A percentile compares a stretch with the other conserved stretches of the same genome.
These are phyloP conservation scores for Ceratosolen fusciceps DNA, from an alignment of 1,140 invertebrate species.

Conservation along the genomic window DNA sequence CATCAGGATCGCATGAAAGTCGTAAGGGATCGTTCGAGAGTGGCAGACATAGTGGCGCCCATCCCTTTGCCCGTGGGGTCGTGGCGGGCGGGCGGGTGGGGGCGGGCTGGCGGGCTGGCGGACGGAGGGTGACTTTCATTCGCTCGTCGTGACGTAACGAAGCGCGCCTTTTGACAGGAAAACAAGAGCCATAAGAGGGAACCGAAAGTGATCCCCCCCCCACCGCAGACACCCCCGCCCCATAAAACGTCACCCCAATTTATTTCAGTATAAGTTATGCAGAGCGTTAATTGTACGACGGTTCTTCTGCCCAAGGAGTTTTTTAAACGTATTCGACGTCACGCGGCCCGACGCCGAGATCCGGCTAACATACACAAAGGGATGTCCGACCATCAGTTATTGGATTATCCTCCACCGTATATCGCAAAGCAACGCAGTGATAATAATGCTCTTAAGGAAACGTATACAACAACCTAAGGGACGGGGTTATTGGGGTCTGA, in stretches of 20 bases:
- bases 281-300: slow-evolving; percentile 47
- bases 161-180: slow-evolving; percentile 67
- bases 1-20: slow-evolving; percentile 58
- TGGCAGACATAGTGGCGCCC: slow-evolving; percentile 28
- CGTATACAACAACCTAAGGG: slow-evolving; percentile 64
- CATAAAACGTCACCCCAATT: neutral
- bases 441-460: slow-evolving; percentile 51
- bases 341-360: slow-evolving; percentile 62
- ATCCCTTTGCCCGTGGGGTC: neutral
- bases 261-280: neutral
- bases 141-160: slow-evolving; percentile 65
- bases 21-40: slow-evolving; percentile 6
- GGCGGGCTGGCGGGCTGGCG: too few relatives aligned
- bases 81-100: too few relatives aligned
- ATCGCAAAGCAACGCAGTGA: slow-evolving; percentile 48
- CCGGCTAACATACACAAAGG: slow-evolving; percentile 57
- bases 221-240: too few relatives aligned
- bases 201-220: neutral
- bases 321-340: slow-evolving; percentile 69
- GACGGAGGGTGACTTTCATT: neutral
- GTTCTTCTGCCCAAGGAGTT: slow-evolving; percentile 59
- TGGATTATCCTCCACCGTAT: slow-evolving; percentile 15
- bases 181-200: slow-evolving; percentile 49
- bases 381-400: neutral
- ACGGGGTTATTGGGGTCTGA: slow-evolving; percentile 62